phyloP scores from a whole-genome alignment of 2,888 invertebrate genomes.

The Silvanus unidentatus region DNA sequence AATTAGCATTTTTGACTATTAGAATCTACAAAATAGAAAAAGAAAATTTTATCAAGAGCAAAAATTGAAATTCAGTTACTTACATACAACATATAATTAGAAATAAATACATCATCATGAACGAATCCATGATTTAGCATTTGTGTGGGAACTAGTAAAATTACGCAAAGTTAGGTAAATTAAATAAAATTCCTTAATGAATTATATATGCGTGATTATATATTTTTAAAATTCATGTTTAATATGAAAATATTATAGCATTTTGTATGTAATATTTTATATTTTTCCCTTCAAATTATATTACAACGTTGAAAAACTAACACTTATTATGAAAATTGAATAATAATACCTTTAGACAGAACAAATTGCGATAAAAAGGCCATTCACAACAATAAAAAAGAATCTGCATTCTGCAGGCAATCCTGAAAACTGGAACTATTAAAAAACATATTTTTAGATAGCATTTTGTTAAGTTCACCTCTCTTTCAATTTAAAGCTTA shows the following conservation, averaged over 20 bases:
- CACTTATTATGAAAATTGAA: constrained; percentile 33
- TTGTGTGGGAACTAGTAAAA: too few relatives aligned
- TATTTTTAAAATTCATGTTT: constrained; percentile 43
- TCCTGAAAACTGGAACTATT: constrained; percentile 39
- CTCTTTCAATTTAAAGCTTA: constrained; percentile 45
- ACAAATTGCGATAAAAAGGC: constrained; percentile 38
- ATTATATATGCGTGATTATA: constrained; percentile 46
- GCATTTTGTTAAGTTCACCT: constrained; percentile 40
- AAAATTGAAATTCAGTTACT: too few relatives aligned
- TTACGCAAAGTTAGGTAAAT: too few relatives aligned
- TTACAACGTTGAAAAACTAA: constrained; percentile 44
- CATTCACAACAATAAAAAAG: constrained; percentile 41
- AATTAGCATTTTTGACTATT: too few relatives aligned
- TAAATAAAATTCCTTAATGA: constrained; percentile 37
- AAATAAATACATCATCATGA: too few relatives aligned
- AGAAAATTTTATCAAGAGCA: too few relatives aligned
- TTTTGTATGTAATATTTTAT: constrained; percentile 34
- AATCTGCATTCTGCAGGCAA: constrained; percentile 38
- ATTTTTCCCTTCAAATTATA: constrained; percentile 43
- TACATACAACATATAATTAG: too few relatives aligned
- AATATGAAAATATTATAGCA: constrained; percentile 47
- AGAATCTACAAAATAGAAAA: too few relatives aligned
- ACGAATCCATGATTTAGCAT: too few relatives aligned
- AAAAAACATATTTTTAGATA: constrained; percentile 37
- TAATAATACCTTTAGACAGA: constrained; percentile 17